phyloP scores from a whole-genome alignment of 2,113 vertebrate genomes.

The Sturnira hondurensis region DNA sequence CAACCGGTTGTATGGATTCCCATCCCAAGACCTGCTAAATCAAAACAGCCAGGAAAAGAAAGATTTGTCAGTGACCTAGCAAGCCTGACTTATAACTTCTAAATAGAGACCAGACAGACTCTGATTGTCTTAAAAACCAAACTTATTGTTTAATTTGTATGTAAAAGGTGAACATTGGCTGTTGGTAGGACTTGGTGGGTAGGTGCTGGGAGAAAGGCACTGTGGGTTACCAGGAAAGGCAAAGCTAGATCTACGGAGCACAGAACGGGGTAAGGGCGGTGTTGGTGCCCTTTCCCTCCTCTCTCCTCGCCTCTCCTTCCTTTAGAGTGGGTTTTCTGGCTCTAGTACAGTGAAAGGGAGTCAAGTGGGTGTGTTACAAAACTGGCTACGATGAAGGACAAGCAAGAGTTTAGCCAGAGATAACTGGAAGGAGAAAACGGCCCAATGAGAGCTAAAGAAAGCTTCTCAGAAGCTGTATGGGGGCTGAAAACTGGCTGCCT shows the following conservation, averaged over 20 bases:
- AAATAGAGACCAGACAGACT: not conserved
- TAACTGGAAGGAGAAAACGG: not conserved
- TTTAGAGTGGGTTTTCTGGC: not conserved
- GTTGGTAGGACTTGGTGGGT: not conserved
- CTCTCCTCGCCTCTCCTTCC: too few species aligned
- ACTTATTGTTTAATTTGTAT: not conserved
- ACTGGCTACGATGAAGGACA: not conserved
- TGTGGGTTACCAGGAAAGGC: not conserved
- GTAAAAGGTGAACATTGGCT: not conserved
- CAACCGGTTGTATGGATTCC: not conserved
- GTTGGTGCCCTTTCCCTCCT: not conserved
- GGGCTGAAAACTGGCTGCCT: not conserved
- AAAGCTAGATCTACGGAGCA: not conserved
- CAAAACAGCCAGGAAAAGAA: not conserved
- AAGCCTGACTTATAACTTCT: not conserved
- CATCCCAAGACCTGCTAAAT: not conserved
- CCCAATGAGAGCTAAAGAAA: not conserved
- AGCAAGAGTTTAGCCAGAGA: too few species aligned
- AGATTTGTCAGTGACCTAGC: not conserved
- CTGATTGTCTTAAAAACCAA: not conserved
- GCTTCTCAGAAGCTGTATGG: not conserved
- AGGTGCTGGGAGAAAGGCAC: not conserved
- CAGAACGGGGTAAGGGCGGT: not conserved
- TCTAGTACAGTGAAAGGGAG: not conserved
- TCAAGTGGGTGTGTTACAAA: not conserved